A percentile compares a stretch with the other conserved stretches of the same genome.
phyloP scores from a whole-genome alignment of 2,797 vertebrate genomes.

The Bufotes viridis region DNA sequence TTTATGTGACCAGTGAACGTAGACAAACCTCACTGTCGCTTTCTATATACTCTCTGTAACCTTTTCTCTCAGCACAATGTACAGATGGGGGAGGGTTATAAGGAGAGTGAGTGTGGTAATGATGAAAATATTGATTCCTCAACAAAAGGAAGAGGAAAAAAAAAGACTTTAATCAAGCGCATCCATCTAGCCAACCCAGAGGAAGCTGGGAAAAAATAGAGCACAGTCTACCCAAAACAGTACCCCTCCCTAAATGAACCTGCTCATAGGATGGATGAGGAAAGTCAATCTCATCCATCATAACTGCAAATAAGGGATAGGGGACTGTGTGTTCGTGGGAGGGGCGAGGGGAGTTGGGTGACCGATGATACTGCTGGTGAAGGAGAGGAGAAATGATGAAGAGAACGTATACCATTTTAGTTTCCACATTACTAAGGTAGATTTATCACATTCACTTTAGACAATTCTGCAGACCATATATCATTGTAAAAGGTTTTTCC shows the following conservation, averaged over 20 bases:
- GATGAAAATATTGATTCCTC: conserved; percentile 51
- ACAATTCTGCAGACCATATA: not conserved
- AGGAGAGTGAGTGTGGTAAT: conserved; percentile 46
- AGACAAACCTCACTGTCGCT: not conserved
- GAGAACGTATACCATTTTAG: not conserved
- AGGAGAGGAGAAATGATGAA: conserved; percentile 15
- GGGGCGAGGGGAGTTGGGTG: not conserved
- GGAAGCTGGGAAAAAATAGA: not conserved
- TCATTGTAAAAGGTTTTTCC: not conserved
- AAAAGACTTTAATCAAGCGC: conserved; percentile 36
- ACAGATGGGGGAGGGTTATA: conserved; percentile 35
- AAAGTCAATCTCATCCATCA: conserved; percentile 75
- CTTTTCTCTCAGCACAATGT: not conserved
- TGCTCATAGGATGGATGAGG: conserved; percentile 78
- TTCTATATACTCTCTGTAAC: conserved; percentile 31
- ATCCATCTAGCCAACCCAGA: conserved; percentile 16
- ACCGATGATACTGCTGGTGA: conserved; percentile 12
- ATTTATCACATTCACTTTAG: conserved; percentile 37
- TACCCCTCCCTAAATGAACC: conserved; percentile 77
- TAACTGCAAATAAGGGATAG: conserved; percentile 69
- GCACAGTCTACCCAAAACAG: conserved; percentile 31
- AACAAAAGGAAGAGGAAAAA: conserved; percentile 14
- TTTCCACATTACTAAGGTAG: not conserved
- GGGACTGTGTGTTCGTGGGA: not conserved
- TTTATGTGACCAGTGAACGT: not conserved